Evolutionary conservation across 2,797 vertebrate genomes (phyloP).

Genomic region (Tapirus indicus): DNA sequence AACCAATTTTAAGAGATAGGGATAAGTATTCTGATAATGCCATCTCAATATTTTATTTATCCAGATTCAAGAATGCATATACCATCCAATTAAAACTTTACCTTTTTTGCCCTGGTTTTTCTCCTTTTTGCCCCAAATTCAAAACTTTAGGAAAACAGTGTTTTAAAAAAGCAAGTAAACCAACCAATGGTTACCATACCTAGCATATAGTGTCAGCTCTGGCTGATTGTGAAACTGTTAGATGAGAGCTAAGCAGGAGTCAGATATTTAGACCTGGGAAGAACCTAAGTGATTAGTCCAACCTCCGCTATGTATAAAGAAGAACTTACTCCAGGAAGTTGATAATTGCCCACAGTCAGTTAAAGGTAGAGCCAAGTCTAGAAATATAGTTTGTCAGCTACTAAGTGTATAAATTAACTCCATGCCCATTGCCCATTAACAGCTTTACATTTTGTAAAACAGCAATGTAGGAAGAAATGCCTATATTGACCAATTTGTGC

Average conservation of each 20-base stretch:
- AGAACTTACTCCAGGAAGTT: neutral
- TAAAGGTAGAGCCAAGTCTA: neutral
- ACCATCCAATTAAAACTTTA: neutral
- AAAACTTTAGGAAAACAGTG: neutral
- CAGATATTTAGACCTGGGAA: neutral
- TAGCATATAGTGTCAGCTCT: neutral
- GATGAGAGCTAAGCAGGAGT: neutral
- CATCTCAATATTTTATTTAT: neutral
- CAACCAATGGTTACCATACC: neutral
- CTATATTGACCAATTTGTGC: neutral
- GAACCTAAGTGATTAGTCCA: neutral
- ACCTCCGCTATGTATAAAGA: neutral
- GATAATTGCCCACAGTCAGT: neutral
- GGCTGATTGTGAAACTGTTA: neutral
- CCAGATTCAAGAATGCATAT: neutral
- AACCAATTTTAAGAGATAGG: neutral
- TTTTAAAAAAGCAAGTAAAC: neutral
- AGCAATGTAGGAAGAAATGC: neutral
- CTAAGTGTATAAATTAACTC: neutral
- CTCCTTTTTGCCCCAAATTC: neutral
- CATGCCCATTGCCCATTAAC: neutral
- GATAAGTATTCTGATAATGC: neutral
- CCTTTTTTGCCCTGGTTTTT: neutral
- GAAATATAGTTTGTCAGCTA: neutral
- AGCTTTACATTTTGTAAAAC: constrained; percentile 11